These are phyloP conservation scores for Paracentrotus lividus DNA, from an alignment of 53 echinoderm and acorn worm genomes.

Conservation along the genomic window DNA sequence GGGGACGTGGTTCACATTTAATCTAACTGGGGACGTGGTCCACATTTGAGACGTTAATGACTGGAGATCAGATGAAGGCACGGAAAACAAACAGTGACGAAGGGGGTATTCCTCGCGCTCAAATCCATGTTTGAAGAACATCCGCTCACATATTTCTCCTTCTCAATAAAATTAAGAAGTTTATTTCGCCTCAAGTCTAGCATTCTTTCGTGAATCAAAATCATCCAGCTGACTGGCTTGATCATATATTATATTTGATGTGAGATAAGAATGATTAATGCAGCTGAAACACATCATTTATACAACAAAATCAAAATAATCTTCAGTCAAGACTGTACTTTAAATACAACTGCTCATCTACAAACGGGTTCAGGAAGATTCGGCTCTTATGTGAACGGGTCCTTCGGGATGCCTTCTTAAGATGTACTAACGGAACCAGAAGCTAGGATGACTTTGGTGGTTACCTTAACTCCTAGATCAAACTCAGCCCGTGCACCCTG, in stretches of 20 bases:
- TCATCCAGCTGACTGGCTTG: neutral
- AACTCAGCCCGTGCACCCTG: neutral
- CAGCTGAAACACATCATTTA: neutral
- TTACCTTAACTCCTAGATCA: slow-evolving; percentile 50
- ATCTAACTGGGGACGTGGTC: slow-evolving; percentile 40
- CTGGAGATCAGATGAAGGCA: neutral
- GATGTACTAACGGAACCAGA: slow-evolving; percentile 3
- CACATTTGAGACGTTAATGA: slow-evolving; percentile 35
- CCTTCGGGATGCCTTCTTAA: neutral
- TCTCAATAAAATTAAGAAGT: neutral
- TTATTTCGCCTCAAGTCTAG: neutral
- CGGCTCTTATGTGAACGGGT: slow-evolving; percentile 4
- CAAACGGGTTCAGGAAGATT: neutral
- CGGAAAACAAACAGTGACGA: slow-evolving; percentile 45
- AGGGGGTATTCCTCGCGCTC: slow-evolving; percentile 11
- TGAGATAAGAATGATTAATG: neutral
- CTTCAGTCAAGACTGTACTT: no score
- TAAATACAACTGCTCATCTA: neutral
- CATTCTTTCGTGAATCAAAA: neutral
- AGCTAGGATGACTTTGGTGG: slow-evolving; percentile 1
- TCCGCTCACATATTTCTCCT: neutral
- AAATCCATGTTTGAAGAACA: neutral
- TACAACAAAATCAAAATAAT: neutral
- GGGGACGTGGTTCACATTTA: slow-evolving; percentile 31
- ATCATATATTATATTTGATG: neutral